Conservation (phyloP, 2,113 vertebrate genomes). For the Otus sunia region DNA sequence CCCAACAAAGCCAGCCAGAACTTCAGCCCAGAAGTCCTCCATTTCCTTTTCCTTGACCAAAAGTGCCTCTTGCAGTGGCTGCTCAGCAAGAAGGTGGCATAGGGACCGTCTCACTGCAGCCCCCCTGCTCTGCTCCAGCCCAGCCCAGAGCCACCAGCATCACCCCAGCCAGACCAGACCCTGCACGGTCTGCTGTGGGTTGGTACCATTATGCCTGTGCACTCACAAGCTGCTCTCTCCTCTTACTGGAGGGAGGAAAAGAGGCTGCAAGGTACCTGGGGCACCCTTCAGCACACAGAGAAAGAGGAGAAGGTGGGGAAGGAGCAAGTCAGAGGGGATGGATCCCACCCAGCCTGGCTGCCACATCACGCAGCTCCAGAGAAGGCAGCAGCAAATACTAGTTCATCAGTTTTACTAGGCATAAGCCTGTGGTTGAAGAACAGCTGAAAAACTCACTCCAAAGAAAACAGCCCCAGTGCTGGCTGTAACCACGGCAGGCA, state of each 20-base stretch:
- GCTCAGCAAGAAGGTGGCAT: accelerated
- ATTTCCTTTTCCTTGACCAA: neutral
- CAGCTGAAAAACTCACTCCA: neutral
- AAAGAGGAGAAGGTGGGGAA: neutral
- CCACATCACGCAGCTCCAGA: constrained; percentile 19
- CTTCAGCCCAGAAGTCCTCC: neutral
- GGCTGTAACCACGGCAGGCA: neutral
- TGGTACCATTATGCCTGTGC: neutral
- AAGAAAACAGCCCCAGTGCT: constrained; percentile 4
- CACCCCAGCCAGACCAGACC: neutral
- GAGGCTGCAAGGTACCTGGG: neutral
- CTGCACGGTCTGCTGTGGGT: accelerated
- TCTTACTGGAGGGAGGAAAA: neutral
- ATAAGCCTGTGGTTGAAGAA: neutral
- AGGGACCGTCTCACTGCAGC: neutral
- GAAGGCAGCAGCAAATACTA: neutral
- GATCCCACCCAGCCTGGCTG: neutral
- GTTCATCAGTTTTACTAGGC: constrained; percentile 36
- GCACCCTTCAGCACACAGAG: accelerated
- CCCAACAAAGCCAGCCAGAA: neutral
- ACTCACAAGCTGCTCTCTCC: neutral
- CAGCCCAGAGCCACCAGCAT: neutral
- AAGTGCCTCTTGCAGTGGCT: neutral
- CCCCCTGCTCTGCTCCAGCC: neutral
- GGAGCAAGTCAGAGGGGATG: neutral